Conservation (phyloP, 2,888 invertebrate genomes). For the Cephus pulcher region DNA sequence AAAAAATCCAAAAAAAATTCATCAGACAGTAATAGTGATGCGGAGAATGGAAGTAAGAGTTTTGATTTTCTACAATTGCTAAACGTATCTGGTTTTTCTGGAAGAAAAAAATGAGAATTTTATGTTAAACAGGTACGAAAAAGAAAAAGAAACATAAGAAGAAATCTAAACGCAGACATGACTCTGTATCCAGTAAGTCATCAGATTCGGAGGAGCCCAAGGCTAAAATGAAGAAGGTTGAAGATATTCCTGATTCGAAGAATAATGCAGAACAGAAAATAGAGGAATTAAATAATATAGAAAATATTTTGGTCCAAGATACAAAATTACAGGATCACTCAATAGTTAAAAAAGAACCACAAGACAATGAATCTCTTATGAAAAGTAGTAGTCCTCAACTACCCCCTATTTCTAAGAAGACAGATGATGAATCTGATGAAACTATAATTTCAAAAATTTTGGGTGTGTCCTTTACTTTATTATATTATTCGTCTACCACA, state of each 20-base stretch:
- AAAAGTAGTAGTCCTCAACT: conserved; percentile 40
- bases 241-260: conserved; percentile 28
- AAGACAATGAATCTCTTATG: conserved; percentile 53
- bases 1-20: conserved; percentile 66
- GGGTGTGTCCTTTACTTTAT: conserved; percentile 41
- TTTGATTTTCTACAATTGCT: conserved; percentile 3
- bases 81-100: not conserved
- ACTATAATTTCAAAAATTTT: conserved; percentile 50
- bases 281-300: conserved; percentile 10
- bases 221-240: conserved; percentile 36
- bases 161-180: conserved; percentile 57
- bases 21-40: conserved; percentile 54
- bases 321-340: not conserved
- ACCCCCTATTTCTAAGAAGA: conserved; percentile 62
- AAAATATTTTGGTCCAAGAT: conserved; percentile 8
- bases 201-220: conserved; percentile 43
- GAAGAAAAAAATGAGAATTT: not conserved
- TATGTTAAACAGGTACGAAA: conserved; percentile 38
- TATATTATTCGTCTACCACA: not conserved
- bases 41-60: conserved; percentile 50
- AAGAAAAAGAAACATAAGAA: conserved; percentile 61
- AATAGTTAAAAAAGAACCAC: conserved; percentile 18
- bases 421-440: conserved; percentile 66
- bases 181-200: conserved; percentile 45
- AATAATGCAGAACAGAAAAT: conserved; percentile 3